phyloP scores from a whole-genome alignment of 2,888 invertebrate genomes.

The Oithona nana region DNA sequence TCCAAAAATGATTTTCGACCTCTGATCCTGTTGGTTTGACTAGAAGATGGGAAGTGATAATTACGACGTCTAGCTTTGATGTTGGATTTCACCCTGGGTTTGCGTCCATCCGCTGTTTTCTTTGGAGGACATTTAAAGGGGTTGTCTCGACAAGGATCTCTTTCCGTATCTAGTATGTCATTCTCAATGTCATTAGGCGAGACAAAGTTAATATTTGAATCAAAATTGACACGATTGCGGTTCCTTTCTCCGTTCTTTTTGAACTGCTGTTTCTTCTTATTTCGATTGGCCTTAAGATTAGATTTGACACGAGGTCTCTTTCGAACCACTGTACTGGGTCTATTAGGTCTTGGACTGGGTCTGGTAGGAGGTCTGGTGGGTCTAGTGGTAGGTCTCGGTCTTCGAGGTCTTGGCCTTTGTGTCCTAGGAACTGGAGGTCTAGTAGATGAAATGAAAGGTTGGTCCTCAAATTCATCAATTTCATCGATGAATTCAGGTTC shows the following conservation, averaged over 20 bases:
- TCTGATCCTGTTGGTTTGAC: neutral
- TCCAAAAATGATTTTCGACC: neutral
- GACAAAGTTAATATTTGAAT: neutral
- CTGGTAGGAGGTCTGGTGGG: neutral
- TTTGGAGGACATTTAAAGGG: slow-evolving; percentile 16
- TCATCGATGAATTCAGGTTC: slow-evolving; percentile 5
- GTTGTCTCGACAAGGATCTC: neutral
- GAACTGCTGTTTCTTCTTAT: neutral
- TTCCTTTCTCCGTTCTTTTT: neutral
- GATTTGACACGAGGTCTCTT: neutral
- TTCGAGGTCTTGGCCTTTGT: neutral
- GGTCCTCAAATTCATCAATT: slow-evolving; percentile 8
- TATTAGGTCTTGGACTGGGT: too few relatives aligned
- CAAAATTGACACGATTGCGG: neutral
- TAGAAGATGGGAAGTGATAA: neutral
- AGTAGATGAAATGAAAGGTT: neutral
- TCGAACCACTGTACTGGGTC: neutral
- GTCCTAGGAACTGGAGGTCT: neutral
- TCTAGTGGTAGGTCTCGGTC: neutral
- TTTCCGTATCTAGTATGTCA: neutral
- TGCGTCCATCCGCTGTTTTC: slow-evolving; percentile 10
- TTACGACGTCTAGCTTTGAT: slow-evolving; percentile 14
- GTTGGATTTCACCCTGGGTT: slow-evolving; percentile 16
- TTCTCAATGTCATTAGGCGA: neutral
- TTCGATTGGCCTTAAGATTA: neutral